Base-by-base conservation (phyloP, 2,888 invertebrate species). In the Gnatocerus cornutus region DNA sequence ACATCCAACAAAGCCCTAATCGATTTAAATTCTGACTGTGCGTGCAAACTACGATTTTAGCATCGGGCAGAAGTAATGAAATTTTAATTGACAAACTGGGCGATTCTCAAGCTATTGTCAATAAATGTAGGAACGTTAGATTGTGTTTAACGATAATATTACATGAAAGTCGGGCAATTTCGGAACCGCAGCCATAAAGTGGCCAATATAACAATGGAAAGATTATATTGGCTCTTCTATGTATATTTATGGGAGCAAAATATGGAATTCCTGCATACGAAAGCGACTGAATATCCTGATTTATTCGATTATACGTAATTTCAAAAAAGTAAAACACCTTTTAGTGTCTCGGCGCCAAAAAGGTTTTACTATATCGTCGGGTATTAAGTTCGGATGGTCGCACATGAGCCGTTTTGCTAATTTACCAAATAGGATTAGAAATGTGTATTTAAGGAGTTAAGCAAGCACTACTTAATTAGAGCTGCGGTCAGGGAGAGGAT, bases 141-240 rank as follows among this genome's bases (percentile, higher is more conserved):
- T 45, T 27, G 50, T 52, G 33, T 68, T 68, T 63, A 63, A 68
- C 48, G 56, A 58, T 69, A 64, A 64, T 58, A 64, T 69, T 55
- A 56, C 55, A 46, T 53, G 68, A 59, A 64, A 43, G 52, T 48
- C 58, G 53, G 10, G 45, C 64, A 43, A 61, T 65, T 69, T 52
- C 64, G 14, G 64, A 69, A 53, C 65, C 58, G 65, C 65, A 56
- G 70, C 71, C 72, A 73, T 75, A 76, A 76, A 76, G 63, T 73
- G 74, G 69, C 73, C 73, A 71, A 73, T 74, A 74, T 75, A 75
- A 75, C 75, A 76, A 76, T 75, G 70, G 76, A 75, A 75, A 75
- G 76, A 76, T 76, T 75, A 75, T 73, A 74, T 70, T 73, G 74
- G 73, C 69, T 73, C 68, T 59, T 62, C 69, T 68, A 61, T 71